phyloP scores from a whole-genome alignment of 2,888 invertebrate genomes.

The Parnassius apollo region DNA sequence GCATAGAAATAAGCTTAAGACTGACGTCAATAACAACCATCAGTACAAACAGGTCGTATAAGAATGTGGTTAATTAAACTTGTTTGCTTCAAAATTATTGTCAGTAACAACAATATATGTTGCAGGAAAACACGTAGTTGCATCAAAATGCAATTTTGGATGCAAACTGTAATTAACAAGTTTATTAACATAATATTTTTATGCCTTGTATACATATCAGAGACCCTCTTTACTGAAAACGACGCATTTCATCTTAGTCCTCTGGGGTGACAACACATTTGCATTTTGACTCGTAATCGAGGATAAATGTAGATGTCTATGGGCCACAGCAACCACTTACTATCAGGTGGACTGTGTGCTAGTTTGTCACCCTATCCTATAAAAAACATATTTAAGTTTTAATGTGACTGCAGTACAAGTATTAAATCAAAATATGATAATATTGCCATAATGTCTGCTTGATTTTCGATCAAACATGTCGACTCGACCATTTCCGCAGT shows the following conservation, averaged over 20 bases:
- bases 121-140: conserved; percentile 8
- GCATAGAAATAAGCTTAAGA: background rate
- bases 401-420: background rate
- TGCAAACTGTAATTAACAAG: conserved; percentile 34
- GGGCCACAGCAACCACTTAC: too few relatives aligned
- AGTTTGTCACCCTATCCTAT: too few relatives aligned
- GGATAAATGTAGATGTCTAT: too few relatives aligned
- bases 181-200: conserved; percentile 29
- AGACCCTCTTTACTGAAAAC: too few relatives aligned
- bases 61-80: conserved; percentile 5
- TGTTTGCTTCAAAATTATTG: conserved; percentile 6
- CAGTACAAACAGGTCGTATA: background rate
- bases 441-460: too few relatives aligned
- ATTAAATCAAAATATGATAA: too few relatives aligned
- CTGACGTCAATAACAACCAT: background rate
- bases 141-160: background rate
- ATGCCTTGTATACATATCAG: conserved; percentile 48
- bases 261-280: too few relatives aligned
- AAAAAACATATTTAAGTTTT: conserved; percentile 45
- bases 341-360: too few relatives aligned
- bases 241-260: too few relatives aligned
- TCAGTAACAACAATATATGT: background rate
- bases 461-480: conserved; percentile 36
- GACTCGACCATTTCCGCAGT: conserved; percentile 53
- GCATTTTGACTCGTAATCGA: too few relatives aligned